Percentiles rank a stretch among this genome's conserved stretches.
phyloP scores from a whole-genome alignment of 2,888 invertebrate genomes.

The Tetragonisca angustula region DNA sequence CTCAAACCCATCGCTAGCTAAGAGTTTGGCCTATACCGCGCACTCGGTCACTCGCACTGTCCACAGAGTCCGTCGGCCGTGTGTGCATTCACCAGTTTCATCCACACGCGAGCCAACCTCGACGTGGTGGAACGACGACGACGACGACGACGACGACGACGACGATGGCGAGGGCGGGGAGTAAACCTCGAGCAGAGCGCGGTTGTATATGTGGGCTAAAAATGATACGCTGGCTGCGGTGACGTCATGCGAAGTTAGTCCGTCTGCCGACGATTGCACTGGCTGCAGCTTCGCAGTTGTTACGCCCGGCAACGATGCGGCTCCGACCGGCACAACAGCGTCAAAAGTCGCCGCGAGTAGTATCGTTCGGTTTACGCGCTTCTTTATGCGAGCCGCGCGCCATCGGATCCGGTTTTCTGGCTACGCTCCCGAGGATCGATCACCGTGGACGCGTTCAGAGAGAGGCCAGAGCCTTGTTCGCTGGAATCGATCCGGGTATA shows the following conservation, averaged over 20 bases:
- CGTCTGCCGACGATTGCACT: constrained; percentile 68
- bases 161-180: not conserved
- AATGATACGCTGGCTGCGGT: constrained; percentile 76
- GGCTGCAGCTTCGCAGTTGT: constrained; percentile 58
- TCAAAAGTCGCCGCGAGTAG: constrained; percentile 51
- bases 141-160: not conserved
- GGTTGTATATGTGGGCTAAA: constrained; percentile 75
- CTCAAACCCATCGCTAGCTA: constrained; percentile 38
- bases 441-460: constrained; percentile 24
- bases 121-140: not conserved
- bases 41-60: constrained; percentile 64
- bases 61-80: constrained; percentile 47
- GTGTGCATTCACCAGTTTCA: constrained; percentile 27
- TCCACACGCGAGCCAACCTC: constrained; percentile 6
- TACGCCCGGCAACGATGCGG: constrained; percentile 48
- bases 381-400: constrained; percentile 44
- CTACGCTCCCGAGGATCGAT: constrained; percentile 36
- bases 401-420: constrained; percentile 40
- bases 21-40: constrained; percentile 48
- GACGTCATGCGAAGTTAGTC: constrained; percentile 75
- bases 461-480: constrained; percentile 14
- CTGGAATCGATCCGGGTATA: constrained; percentile 35
- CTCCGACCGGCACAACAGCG: constrained; percentile 19
- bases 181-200: not conserved
- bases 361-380: constrained; percentile 43